Evolutionary conservation across 2,888 invertebrate species (phyloP), one percentile per base, ranked within the genome.

Genomic region (Palloptera scutellata): DNA sequence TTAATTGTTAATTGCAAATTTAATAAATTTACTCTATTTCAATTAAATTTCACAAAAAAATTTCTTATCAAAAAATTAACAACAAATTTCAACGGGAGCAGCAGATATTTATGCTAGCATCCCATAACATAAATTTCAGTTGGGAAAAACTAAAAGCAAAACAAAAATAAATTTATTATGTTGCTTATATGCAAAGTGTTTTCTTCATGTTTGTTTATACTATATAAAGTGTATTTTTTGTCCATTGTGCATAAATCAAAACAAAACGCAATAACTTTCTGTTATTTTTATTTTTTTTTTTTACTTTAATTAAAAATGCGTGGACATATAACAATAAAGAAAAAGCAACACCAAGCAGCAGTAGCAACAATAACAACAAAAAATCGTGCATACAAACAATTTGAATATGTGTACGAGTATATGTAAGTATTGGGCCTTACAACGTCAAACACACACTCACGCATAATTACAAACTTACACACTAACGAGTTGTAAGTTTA

Each of bases 401-500:
- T 48, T 48, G 15, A 48, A n/a, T 48, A 48, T 48, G 1, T 48
- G 13, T 48, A 48, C 4, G 13, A n/a, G n/a, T n/a, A n/a, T 48
- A n/a, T 13, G 51, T 13, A 6, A 3, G 51, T 6, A 13, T n/a
- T 15, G 15, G 15, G 13, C 51, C 8, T 5, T 17, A 53, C 19
- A 17, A n/a, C n/a, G n/a, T n/a, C 19, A 11, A 1, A 53, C 15
- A n/a, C 17, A 53, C 15, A 19, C 17, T 11, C 17, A 53, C 53
- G 53, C 53, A 53, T 17, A 53, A 12, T 4, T 8, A 13, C 13
- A 17, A 1, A 17, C 53, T 8, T 8, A 53, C 17, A 53, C 19
- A 53, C 17, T 17, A 17, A 17, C 53, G 19, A 11, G 63, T 69
- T 67, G 67, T 71, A 65, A 66, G 71, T 71, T 73, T 69, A 68